phyloP scores from a whole-genome alignment of 2,113 vertebrate species.

The Asarcornis scutulata region DNA sequence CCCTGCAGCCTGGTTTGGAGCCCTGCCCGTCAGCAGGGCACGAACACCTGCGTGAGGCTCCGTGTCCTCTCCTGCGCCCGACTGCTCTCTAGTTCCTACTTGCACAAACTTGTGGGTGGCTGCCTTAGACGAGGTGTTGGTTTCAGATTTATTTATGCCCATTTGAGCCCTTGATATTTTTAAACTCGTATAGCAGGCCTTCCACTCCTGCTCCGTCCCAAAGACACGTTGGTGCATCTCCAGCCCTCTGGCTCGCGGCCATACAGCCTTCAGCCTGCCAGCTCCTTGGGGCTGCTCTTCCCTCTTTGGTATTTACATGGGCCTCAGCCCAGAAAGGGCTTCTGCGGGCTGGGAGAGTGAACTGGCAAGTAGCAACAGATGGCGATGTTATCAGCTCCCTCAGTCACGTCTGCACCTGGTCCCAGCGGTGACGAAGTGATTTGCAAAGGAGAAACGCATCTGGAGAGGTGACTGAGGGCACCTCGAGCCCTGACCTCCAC shows the following conservation, averaged over 20 bases:
- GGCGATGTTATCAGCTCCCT: not conserved
- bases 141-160: not conserved
- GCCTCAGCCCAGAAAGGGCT: not conserved
- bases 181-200: not conserved
- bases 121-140: not conserved
- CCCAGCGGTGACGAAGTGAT: not conserved
- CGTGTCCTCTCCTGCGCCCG: not conserved
- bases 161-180: not conserved
- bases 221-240: not conserved
- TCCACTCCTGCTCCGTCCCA: not conserved
- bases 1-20: fast-evolving
- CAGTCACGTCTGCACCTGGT: not conserved
- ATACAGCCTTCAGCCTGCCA: not conserved
- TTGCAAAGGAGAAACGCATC: not conserved
- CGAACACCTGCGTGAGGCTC: not conserved
- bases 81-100: not conserved
- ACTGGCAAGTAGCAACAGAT: not conserved
- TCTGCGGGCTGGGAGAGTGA: not conserved
- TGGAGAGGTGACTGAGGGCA: not conserved
- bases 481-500: not conserved
- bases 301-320: not conserved
- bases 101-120: not conserved
- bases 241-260: not conserved
- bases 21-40: fast-evolving
- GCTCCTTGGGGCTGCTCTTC: not conserved